Base-by-base conservation (phyloP, 1,140 invertebrate genomes). In the Zaprionus lachaisei region DNA sequence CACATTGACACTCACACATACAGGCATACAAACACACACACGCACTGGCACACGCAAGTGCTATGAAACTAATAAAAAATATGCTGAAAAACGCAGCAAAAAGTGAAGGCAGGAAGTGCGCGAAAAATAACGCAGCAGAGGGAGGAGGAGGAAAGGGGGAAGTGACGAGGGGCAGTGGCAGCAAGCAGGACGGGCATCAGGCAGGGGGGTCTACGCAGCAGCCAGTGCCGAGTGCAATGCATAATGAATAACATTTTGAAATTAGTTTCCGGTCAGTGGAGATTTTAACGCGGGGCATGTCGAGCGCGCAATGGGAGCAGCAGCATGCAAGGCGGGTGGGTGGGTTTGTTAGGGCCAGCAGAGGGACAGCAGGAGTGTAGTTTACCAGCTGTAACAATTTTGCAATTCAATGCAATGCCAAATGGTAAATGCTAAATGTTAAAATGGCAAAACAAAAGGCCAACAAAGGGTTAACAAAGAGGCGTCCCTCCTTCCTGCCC, bases 161-260 rank as follows among this genome's bases (percentile, higher is more conserved):
- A 47, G 28, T 2, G 28, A 31, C 1, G 7, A 31, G 6, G 28
- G 28, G 28, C 28, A 26, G 26, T 26, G 26, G 41, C 15, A 6
- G n/a, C 20, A 22, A 20, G 20, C 20, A 22, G 20, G 20, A 22
- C 1, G 20, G 2, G 41, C 1, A 17, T n/a, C 2, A 17, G 41
- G 0, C 5, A n/a, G 37, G 37, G 37, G 28, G 7, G 6, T 15
- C 15, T n/a, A 41, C 38, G n/a, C 38, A 47, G 64, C 64, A 68
- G 54, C 61, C 57, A 11, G 12, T 37, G n/a, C 55, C 61, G 47
- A 71, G 61, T 73, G 74, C 84, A 62, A 80, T 89, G 83, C 83
- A 87, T 87, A 89, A 87, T 87, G 83, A 87, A 87, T 89, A 87
- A 90, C 85, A 90, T 89, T 89, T 89, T 89, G 81, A 85, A 89